Percentiles rank a stretch among this genome's conserved stretches.
phyloP scores from a whole-genome alignment of 2,113 vertebrate genomes.

The Corvus cornix region DNA sequence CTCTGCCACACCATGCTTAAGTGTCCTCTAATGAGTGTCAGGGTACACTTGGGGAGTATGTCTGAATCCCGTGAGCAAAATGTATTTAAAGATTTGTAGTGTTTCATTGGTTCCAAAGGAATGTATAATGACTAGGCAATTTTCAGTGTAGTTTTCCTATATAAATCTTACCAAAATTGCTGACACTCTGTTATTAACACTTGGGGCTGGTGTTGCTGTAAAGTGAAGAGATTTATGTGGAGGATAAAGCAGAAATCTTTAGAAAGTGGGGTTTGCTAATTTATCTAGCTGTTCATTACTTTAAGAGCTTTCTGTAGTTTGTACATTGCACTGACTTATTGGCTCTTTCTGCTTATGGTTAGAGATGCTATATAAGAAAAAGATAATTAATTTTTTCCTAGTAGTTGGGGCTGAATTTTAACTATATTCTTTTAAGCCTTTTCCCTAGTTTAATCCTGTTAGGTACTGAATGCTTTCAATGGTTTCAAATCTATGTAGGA shows the following conservation, averaged over 20 bases:
- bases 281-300: background rate
- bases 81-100: conserved; percentile 3
- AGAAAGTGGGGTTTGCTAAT: background rate
- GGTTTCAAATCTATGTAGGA: background rate
- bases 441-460: background rate
- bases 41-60: background rate
- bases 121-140: conserved; percentile 26
- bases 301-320: background rate
- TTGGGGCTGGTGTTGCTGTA: background rate
- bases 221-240: conserved; percentile 35
- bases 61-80: background rate
- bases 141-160: background rate
- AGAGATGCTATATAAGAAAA: background rate
- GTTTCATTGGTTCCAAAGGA: conserved; percentile 34
- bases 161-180: conserved; percentile 5
- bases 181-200: conserved; percentile 24
- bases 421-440: background rate
- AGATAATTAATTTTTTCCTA: background rate
- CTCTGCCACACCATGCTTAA: background rate
- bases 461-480: background rate
- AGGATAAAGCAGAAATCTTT: conserved; percentile 24
- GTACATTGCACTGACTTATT: background rate
- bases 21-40: background rate
- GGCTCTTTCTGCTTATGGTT: background rate
- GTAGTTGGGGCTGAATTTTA: background rate